Base-by-base conservation (phyloP, 2,113 vertebrate species). In the Orthonyx spaldingii region DNA sequence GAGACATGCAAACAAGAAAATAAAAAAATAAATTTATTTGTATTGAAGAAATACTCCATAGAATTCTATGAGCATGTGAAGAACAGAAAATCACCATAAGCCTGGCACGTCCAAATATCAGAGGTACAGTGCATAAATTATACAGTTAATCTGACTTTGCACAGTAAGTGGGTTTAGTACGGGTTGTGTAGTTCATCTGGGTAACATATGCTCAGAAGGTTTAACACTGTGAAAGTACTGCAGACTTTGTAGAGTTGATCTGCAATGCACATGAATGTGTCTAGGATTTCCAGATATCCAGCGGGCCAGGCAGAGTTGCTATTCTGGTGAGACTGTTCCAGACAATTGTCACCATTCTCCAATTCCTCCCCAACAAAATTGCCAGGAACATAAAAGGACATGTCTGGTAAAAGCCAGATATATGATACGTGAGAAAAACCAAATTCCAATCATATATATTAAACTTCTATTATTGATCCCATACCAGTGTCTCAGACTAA, bases 271-370 rank as follows among this genome's bases (percentile, higher is more conserved):
- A 68, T 52, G 69, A 74, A 68, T 42, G 30, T 52, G 88, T 59
- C 85, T 63, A 70, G 86, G 64, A 90, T 86, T 92, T 96, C 85
- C 68, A 86, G 75, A 76, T 84, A 95, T 63, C 68, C 89, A 89
- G 60, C 47, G 94, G 76, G 42, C 59, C 27, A 33, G 83, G 80
- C 79, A 94, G 72, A 86, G 47, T 1, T 56, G 68, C 90, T 92
- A 15, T 88, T 90, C 86, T 86, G 39, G 72, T 87, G 74, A 84
- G 52, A 79, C 44, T 87, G 47, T 19, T 86, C 86, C 72, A 93
- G 76, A 66, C 79, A 87, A 89, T 77, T 52, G 55, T 13, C 27
- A 90, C 44, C 76, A 56, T 89, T 97, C 85, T 87, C 66, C 87
- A 87, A 76, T 76, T 72, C 7, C 5, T 64, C 60, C 19, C 16